These are phyloP conservation scores for Lota lota DNA, from an alignment of 2,113 vertebrate species.

Conservation along the genomic window DNA sequence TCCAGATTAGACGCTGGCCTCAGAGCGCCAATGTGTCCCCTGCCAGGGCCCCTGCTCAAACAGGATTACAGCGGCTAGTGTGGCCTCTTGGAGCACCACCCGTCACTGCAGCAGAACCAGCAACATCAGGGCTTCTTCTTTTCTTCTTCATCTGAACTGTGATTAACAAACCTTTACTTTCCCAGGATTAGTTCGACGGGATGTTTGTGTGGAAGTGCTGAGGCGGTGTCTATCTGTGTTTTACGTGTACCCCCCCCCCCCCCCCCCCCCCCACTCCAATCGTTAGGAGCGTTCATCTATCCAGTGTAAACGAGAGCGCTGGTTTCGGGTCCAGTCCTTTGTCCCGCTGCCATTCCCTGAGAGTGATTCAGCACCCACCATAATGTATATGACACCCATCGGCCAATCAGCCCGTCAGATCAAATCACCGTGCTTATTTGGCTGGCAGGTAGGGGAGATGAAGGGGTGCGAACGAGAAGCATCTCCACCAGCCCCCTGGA, in stretches of 20 bases:
- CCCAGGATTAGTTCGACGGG: slow-evolving; percentile 24
- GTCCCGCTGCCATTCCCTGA: slow-evolving; percentile 2
- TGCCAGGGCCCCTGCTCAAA: slow-evolving; percentile 23
- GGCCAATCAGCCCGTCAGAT: slow-evolving; percentile 14
- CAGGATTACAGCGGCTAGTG: slow-evolving; percentile 13
- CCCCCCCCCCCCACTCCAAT: neutral
- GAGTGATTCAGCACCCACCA: slow-evolving; percentile 2
- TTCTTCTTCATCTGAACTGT: slow-evolving; percentile 14
- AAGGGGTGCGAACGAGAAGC: slow-evolving; percentile 23
- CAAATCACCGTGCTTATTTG: slow-evolving; percentile 34
- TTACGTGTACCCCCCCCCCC: no score
- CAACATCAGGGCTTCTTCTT: slow-evolving; percentile 2
- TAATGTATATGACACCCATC: slow-evolving; percentile 37
- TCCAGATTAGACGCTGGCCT: slow-evolving; percentile 36
- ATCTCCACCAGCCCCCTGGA: slow-evolving; percentile 25
- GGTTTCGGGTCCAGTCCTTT: slow-evolving; percentile 23
- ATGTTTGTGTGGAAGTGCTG: slow-evolving; percentile 22
- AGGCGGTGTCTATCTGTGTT: slow-evolving; percentile 18
- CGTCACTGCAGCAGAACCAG: no score
- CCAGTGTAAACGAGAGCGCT: slow-evolving; percentile 35
- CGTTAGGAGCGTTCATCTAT: slow-evolving; percentile 24
- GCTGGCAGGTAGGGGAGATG: slow-evolving; percentile 34
- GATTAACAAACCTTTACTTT: slow-evolving; percentile 38
- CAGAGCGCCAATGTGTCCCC: slow-evolving; percentile 34
- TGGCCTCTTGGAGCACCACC: neutral